Evolutionary conservation across 2,888 invertebrate genomes (phyloP).

Genomic region (Acrocyrtus sp.): DNA sequence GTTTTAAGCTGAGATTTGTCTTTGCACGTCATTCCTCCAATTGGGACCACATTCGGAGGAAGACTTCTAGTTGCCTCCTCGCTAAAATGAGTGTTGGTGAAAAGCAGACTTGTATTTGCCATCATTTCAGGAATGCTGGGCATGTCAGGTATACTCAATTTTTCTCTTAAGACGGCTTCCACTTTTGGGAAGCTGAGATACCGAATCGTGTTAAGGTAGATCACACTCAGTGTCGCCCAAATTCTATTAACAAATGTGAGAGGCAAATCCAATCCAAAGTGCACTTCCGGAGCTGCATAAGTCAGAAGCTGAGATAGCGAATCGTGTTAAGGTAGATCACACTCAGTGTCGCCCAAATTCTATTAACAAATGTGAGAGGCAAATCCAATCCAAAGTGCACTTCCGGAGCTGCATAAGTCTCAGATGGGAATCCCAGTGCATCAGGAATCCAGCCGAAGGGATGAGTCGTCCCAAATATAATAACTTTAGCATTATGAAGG

Average conservation of each 20-base stretch:
- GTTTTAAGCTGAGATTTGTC: slow-evolving; percentile 18
- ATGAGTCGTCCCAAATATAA: slow-evolving; percentile 49
- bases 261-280: slow-evolving; percentile 39
- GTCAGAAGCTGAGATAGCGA: slow-evolving; percentile 2
- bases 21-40: slow-evolving; percentile 44
- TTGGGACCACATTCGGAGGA: slow-evolving; percentile 33
- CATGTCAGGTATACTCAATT: slow-evolving; percentile 30
- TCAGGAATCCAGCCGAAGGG: slow-evolving; percentile 49
- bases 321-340: slow-evolving; percentile 19
- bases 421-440: slow-evolving; percentile 31
- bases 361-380: slow-evolving; percentile 44
- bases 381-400: slow-evolving; percentile 38
- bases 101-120: slow-evolving; percentile 48
- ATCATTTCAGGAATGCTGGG: slow-evolving; percentile 45
- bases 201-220: slow-evolving; percentile 21
- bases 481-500: slow-evolving; percentile 43
- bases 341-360: slow-evolving; percentile 27
- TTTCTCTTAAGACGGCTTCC: slow-evolving; percentile 27
- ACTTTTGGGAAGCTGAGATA: slow-evolving; percentile 36
- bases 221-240: slow-evolving; percentile 19
- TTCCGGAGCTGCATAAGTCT: slow-evolving; percentile 37
- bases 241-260: slow-evolving; percentile 44
- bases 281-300: slow-evolving; percentile 42
- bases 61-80: slow-evolving; percentile 50
- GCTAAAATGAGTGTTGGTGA: slow-evolving; percentile 54